phyloP scores from a whole-genome alignment of 1,140 invertebrate genomes.

The Drosophila guanche region DNA sequence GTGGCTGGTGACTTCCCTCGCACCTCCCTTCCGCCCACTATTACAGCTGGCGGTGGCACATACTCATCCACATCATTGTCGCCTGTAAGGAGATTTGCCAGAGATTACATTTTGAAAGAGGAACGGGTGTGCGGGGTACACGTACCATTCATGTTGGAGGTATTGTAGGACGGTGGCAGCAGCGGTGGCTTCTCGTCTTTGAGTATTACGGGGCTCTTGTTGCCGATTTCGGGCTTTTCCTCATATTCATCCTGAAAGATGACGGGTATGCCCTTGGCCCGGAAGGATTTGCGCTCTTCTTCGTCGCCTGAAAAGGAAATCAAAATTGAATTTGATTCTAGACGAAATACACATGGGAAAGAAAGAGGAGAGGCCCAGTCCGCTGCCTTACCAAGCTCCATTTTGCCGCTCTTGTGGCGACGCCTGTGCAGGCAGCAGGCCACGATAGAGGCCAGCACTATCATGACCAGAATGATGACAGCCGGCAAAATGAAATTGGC shows the following conservation, averaged over 20 bases:
- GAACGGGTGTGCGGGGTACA: not conserved
- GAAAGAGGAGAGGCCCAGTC: not conserved
- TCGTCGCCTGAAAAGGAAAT: conserved; percentile 85
- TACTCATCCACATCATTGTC: conserved; percentile 87
- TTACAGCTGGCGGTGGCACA: conserved; percentile 91
- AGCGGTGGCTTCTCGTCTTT: conserved; percentile 96
- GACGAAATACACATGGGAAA: no score
- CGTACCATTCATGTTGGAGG: conserved; percentile 78
- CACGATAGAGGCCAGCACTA: conserved; percentile 92
- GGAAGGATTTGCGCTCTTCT: conserved; percentile 91
- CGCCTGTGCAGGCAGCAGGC: conserved; percentile 94
- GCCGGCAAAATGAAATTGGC: conserved; percentile 95
- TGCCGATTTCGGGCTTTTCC: conserved; percentile 93
- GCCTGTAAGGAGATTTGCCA: conserved; percentile 26
- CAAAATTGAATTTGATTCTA: not conserved
- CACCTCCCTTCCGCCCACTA: conserved; percentile 87
- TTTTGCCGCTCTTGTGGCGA: conserved; percentile 91
- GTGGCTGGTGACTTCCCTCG: conserved; percentile 87
- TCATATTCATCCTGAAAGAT: conserved; percentile 97
- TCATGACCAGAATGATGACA: conserved; percentile 94
- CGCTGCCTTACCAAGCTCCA: conserved; percentile 86
- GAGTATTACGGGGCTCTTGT: conserved; percentile 95
- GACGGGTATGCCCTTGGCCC: conserved; percentile 95
- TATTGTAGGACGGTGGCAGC: conserved; percentile 86
- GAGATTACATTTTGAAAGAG: not conserved